A percentile compares a stretch with the other conserved stretches of the same genome.
phyloP scores from a whole-genome alignment of 2,797 vertebrate species.

The Enteromius afrohamiltoni region DNA sequence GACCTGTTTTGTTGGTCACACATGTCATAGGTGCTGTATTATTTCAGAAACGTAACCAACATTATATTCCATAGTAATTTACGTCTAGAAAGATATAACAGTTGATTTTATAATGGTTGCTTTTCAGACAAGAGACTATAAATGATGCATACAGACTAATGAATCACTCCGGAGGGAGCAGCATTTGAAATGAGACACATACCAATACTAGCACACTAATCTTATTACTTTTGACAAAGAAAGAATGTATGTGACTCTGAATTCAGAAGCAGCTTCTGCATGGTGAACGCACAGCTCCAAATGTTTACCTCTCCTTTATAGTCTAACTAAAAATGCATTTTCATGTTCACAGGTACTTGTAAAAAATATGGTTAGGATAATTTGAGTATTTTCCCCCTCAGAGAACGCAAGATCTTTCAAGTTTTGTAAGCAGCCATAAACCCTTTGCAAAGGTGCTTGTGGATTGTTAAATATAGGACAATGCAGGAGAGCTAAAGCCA shows the following conservation, averaged over 20 bases:
- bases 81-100: background rate
- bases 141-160: background rate
- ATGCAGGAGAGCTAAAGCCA: background rate
- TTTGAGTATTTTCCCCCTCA: background rate
- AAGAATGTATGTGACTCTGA: background rate
- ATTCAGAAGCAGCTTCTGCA: background rate
- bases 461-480: background rate
- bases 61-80: background rate
- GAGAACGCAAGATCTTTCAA: background rate
- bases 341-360: background rate
- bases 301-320: background rate
- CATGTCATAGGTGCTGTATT: background rate
- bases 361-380: background rate
- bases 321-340: background rate
- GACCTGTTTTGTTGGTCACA: background rate
- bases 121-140: background rate
- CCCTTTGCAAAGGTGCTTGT: background rate
- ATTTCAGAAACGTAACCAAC: background rate
- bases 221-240: background rate
- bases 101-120: background rate
- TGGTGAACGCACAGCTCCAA: background rate
- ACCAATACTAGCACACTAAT: background rate
- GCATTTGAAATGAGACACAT: background rate
- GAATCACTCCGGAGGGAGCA: background rate
- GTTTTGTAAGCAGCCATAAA: background rate